Evolutionary conservation across 2,797 vertebrate genomes (phyloP).

Genomic region (Tangara arthus): DNA sequence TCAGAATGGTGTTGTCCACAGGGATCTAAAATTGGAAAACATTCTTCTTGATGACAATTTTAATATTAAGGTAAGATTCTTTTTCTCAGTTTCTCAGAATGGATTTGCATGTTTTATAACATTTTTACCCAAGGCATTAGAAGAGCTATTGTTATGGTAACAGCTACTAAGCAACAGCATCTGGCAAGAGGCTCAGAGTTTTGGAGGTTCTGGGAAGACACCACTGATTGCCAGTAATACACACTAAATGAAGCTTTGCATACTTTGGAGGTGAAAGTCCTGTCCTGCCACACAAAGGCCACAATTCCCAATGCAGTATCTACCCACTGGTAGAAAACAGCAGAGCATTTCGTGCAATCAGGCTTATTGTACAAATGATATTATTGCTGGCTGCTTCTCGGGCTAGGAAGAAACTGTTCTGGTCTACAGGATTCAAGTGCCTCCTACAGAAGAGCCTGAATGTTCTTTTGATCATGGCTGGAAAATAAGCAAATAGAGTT

Average conservation of each 20-base stretch:
- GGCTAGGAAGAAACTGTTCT: conserved; percentile 33
- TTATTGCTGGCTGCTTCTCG: conserved; percentile 61
- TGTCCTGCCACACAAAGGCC: not conserved
- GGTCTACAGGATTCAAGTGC: conserved; percentile 53
- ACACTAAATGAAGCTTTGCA: not conserved
- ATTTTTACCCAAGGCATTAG: conserved; percentile 9
- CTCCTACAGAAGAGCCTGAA: conserved; percentile 57
- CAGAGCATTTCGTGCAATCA: not conserved
- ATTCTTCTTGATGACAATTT: conserved; percentile 99
- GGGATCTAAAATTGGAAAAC: conserved; percentile 99
- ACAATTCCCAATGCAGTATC: not conserved
- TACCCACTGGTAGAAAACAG: not conserved
- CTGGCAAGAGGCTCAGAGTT: conserved; percentile 9
- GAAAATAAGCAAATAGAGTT: conserved; percentile 76
- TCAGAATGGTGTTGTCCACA: conserved; percentile 97
- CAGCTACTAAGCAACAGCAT: conserved; percentile 39
- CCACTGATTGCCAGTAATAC: not conserved
- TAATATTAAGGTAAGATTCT: conserved; percentile 93
- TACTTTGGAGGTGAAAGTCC: not conserved
- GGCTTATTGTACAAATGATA: not conserved
- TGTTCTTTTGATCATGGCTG: conserved; percentile 73
- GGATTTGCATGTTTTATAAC: conserved; percentile 3
- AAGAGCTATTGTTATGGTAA: conserved; percentile 45
- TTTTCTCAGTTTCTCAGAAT: conserved; percentile 7
- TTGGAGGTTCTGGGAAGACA: not conserved